Evolutionary conservation across 2,888 invertebrate genomes (phyloP).

Genomic region (Pachydiplax longipennis): DNA sequence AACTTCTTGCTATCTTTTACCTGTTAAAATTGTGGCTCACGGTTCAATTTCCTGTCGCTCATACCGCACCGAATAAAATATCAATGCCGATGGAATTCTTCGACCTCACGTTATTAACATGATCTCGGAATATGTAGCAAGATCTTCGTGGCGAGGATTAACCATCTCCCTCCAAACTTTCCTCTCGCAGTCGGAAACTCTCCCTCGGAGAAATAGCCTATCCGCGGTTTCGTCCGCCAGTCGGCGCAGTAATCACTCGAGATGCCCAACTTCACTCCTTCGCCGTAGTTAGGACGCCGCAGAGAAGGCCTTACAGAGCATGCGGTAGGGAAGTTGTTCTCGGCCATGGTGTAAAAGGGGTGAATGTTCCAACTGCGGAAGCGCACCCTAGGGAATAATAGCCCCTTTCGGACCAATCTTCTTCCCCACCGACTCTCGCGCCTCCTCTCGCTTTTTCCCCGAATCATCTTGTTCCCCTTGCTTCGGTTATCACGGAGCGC

Average conservation of each 20-base stretch:
- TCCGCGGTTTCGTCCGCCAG: not conserved
- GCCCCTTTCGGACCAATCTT: not conserved
- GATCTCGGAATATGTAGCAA: not conserved
- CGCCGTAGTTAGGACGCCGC: not conserved
- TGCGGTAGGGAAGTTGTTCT: slow-evolving; percentile 1
- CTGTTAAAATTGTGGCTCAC: too few species aligned
- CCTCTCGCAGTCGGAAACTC: not conserved
- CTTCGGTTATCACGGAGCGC: too few species aligned
- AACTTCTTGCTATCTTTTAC: too few species aligned
- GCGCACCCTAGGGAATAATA: not conserved
- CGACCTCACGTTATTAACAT: too few species aligned
- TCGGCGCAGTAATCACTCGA: not conserved
- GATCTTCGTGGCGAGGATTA: not conserved
- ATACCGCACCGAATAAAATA: too few species aligned
- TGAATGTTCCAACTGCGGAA: slow-evolving; percentile 21
- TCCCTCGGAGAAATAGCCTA: not conserved
- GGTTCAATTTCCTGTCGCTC: too few species aligned
- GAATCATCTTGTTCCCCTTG: not conserved
- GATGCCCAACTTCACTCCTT: not conserved
- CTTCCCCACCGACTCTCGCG: not conserved
- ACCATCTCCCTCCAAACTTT: not conserved
- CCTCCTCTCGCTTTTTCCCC: not conserved
- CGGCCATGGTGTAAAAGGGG: not conserved
- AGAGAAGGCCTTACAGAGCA: not conserved
- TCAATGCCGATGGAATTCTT: too few species aligned